Base-by-base conservation (phyloP, 1,140 invertebrate genomes). In the Anagrus nilaparvatae region DNA sequence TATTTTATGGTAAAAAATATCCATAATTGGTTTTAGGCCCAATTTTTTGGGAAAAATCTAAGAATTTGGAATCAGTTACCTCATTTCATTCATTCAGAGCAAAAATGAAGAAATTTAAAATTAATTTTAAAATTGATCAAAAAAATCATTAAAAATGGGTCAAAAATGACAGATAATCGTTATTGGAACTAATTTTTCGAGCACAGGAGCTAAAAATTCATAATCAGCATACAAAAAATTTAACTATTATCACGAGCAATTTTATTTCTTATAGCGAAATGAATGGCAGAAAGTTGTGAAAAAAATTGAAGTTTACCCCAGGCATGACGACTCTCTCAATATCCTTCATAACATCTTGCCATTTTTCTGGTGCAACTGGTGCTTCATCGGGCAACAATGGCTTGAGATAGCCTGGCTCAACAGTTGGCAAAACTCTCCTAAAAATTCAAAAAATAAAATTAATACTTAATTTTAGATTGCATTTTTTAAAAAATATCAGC, bases 271-370 rank as follows among this genome's bases (percentile, higher is more conserved):
- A 29, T 8, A 16, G n/a, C n/a, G n/a, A n/a, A n/a, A n/a, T n/a
- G n/a, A n/a, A n/a, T n/a, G n/a, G n/a, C 10, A 40, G 8, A 29
- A 13, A 29, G 4, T 27, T 25, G 19, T 17, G 16, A 39, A 24
- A 31, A 17, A 24, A n/a, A 60, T 65, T n/a, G n/a, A n/a, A n/a
- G n/a, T n/a, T 71, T 65, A 78, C 82, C 2, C 93, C 93, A 5
- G 92, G 92, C 92, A 97, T 96, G 34, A 97, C 89, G n/a, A 96
- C 83, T 28, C 81, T 69, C 63, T 96, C 91, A 32, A 97, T 76
- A 58, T 97, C 92, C 9, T 70, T 67, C 77, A 97, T 89, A 24
- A 97, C 82, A 46, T 84, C 82, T 44, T 87, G 74, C 91, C 92
- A 97, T 25, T 75, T 72, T 58, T 97, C 92, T 0, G 86, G 76